Evolutionary conservation across 2,113 vertebrate genomes (phyloP), one percentile per base, ranked within the genome.

Genomic region (Atrichornis clamosus): DNA sequence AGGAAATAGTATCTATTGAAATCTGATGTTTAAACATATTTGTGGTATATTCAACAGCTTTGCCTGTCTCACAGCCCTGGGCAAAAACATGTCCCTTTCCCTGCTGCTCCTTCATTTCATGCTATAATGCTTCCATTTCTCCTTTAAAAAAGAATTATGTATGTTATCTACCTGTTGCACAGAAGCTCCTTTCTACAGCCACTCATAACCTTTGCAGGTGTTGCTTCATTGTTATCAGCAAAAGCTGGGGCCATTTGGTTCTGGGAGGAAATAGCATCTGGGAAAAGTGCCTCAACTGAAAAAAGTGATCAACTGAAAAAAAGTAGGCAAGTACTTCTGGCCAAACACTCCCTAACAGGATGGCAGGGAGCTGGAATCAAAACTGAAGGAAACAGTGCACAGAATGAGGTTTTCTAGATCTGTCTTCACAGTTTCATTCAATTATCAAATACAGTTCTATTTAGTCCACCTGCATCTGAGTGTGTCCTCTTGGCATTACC

Each of bases 91-190:
- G 73, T 28, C 86, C 73, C 27, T 30, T 68, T 87, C 74, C 94
- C 95, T 96, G 89, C 93, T 95, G 87, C 87, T 96, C 62, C 89
- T 96, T 96, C 84, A 96, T 97, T 96, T 96, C 94, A 97, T 91
- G 95, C 84, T 93, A 39, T 93, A 82, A 87, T 76, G 91, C 91
- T 95, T 95, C 84, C 89, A 94, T 35, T 94, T 89, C 77, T 84
- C 87, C 58, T 73, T 75, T 78, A 53, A 60, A 84, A 82, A 89
- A 59, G 80, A 95, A 93, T 89, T 84, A 87, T 62, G 84, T 65
- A 89, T 53, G 76, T 94, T 87, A 93, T 68, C 84, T 95, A 94
- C 89, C 65, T 96, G 88, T 91, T 94, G 84, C 74, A 74, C 50
- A 85, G 81, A 92, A 87, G 67, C 50, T 63, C 44, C 68, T 87